Conservation (phyloP, 2,113 vertebrate genomes). For the Etheostoma spectabile region DNA sequence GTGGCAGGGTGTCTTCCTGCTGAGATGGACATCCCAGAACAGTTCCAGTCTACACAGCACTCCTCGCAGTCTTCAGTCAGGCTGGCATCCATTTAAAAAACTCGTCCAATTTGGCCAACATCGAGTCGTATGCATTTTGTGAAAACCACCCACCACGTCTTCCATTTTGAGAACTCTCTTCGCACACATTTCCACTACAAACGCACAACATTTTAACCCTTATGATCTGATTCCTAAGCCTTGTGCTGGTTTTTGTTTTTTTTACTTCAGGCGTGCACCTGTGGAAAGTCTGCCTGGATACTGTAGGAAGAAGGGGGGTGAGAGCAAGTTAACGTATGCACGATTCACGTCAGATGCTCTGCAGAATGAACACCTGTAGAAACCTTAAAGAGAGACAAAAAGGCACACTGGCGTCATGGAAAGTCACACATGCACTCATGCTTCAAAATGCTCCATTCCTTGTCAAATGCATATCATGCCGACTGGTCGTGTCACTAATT, state of each 20-base stretch:
- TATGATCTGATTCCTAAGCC: conserved; percentile 18
- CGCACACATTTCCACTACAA: conserved; percentile 10
- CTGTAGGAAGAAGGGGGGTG: conserved; percentile 6
- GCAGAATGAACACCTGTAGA: conserved; percentile 24
- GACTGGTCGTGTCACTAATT: not conserved
- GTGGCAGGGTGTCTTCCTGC: conserved; percentile 1
- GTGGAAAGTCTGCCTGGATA: conserved; percentile 3
- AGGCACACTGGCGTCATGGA: conserved; percentile 9
- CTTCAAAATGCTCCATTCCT: conserved; percentile 69
- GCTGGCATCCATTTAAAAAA: not conserved
- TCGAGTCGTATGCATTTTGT: conserved; percentile 15
- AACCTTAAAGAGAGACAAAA: conserved; percentile 6
- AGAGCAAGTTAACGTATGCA: conserved; percentile 12
- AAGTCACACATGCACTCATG: conserved; percentile 71
- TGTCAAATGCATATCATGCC: conserved; percentile 60
- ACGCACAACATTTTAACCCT: conserved; percentile 10
- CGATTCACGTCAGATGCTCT: not conserved
- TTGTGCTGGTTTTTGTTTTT: not conserved
- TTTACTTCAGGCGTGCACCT: too few relatives aligned
- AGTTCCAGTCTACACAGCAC: conserved; percentile 18
- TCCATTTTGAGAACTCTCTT: conserved; percentile 15
- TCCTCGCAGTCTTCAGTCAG: conserved; percentile 10
- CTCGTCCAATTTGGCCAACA: conserved; percentile 18
- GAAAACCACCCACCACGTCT: conserved; percentile 16
- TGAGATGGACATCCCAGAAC: too few relatives aligned